These are phyloP conservation scores for Himalopsyche phryganea DNA, from an alignment of 1,140 invertebrate genomes.

Conservation along the genomic window DNA sequence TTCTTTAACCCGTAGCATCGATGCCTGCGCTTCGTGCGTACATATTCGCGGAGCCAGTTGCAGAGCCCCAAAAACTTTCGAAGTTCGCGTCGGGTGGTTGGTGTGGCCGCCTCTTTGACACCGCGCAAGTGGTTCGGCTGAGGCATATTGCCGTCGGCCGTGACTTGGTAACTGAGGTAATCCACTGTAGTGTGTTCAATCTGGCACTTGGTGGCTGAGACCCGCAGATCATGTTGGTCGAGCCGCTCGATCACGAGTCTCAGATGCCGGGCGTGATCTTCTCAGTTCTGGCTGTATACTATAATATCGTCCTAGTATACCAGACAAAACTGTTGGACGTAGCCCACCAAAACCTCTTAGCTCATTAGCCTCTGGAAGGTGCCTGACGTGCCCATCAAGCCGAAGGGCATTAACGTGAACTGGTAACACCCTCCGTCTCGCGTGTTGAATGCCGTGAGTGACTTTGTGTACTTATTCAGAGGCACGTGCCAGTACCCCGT, in stretches of 20 bases:
- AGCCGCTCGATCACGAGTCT: background rate
- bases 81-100: background rate
- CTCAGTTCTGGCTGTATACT: too few species aligned
- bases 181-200: too few species aligned
- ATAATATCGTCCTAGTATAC: too few species aligned
- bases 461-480: background rate
- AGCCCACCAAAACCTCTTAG: too few species aligned
- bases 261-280: background rate
- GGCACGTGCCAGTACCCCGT: conserved; percentile 7
- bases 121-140: background rate
- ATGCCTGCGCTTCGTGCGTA: background rate
- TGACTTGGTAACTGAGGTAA: too few species aligned
- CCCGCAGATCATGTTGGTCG: background rate
- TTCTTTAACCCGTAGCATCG: background rate
- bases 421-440: background rate
- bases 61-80: background rate
- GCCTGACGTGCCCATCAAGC: background rate
- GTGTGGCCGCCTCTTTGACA: background rate
- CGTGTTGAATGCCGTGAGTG: conserved; percentile 3
- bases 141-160: background rate
- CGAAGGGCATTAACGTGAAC: conserved; percentile 1
- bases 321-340: too few species aligned
- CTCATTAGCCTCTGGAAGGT: background rate
- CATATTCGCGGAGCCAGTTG: conserved; percentile 2
- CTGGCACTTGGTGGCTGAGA: background rate